Conservation (phyloP, 2,113 vertebrate genomes). For the Forbesichthys papilliferus region DNA sequence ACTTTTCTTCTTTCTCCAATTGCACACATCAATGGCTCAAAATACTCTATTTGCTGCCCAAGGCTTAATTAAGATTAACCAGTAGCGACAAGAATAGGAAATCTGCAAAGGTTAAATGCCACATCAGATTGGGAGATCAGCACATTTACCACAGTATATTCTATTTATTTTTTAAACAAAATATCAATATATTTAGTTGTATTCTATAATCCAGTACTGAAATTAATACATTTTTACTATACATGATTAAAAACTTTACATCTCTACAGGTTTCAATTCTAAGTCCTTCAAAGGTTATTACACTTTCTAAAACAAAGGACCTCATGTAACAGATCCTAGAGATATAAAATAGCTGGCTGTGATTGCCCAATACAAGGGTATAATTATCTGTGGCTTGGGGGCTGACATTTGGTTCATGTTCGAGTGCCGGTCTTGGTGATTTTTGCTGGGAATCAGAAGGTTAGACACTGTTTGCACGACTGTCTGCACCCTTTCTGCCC, state of each 20-base stretch:
- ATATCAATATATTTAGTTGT: too few relatives aligned
- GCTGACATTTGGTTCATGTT: slow-evolving; percentile 68
- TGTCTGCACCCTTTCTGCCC: not conserved
- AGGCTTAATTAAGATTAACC: slow-evolving; percentile 31
- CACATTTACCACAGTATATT: slow-evolving; percentile 10
- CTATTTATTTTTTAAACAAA: too few relatives aligned
- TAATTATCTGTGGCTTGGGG: slow-evolving; percentile 43
- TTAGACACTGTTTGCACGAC: slow-evolving; percentile 4
- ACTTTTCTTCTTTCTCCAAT: not conserved
- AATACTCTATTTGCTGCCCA: slow-evolving; percentile 15
- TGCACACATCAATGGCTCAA: slow-evolving; percentile 23
- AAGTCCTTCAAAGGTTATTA: not conserved
- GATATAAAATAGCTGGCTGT: not conserved
- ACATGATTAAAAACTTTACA: not conserved
- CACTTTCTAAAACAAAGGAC: not conserved
- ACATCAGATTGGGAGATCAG: slow-evolving; percentile 20
- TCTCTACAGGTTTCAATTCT: not conserved
- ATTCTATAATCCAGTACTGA: too few relatives aligned
- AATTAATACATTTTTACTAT: not conserved
- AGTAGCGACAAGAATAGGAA: slow-evolving; percentile 34
- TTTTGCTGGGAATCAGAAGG: slow-evolving; percentile 44
- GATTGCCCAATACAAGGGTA: slow-evolving; percentile 11
- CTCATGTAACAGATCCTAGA: not conserved
- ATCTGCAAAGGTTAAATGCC: slow-evolving; percentile 34
- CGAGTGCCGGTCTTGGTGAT: slow-evolving; percentile 63